Evolutionary conservation across 2,888 invertebrate species (phyloP).

Genomic region (Ochlodes sylvanus): DNA sequence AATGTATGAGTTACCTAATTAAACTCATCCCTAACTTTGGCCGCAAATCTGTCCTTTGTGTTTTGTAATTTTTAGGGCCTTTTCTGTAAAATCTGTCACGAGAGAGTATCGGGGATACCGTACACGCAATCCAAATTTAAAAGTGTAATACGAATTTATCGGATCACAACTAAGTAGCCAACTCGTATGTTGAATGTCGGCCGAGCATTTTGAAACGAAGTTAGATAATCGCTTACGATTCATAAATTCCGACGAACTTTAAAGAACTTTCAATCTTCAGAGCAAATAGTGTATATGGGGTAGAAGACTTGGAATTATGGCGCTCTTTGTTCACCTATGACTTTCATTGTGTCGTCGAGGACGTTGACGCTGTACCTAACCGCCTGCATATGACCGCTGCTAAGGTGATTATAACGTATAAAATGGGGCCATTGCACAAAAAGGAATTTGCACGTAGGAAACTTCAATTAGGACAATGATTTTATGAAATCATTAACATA

Average conservation of each 20-base stretch:
- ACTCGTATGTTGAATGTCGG: background rate
- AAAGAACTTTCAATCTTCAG: background rate
- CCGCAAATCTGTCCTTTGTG: constrained; percentile 8
- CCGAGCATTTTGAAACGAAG: background rate
- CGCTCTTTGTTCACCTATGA: background rate
- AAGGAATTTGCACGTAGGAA: background rate
- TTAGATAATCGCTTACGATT: background rate
- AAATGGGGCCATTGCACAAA: background rate
- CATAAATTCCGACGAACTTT: background rate
- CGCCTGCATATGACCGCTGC: too few species aligned
- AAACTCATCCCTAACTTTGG: constrained; percentile 5
- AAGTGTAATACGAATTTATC: background rate
- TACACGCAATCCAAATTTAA: background rate
- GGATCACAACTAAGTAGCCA: constrained; percentile 2
- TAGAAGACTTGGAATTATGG: background rate
- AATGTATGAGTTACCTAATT: constrained; percentile 2
- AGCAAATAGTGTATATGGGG: background rate
- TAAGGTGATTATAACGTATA: background rate
- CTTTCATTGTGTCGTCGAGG: background rate
- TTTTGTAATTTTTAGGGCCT: background rate
- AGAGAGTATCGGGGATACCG: background rate
- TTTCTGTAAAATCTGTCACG: background rate
- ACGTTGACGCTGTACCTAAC: background rate
- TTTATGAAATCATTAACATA: too few species aligned
- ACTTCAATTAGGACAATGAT: background rate